These are phyloP conservation scores for Paracentrotus lividus DNA, from an alignment of 53 echinoderm and acorn worm species.

Conservation along the genomic window DNA sequence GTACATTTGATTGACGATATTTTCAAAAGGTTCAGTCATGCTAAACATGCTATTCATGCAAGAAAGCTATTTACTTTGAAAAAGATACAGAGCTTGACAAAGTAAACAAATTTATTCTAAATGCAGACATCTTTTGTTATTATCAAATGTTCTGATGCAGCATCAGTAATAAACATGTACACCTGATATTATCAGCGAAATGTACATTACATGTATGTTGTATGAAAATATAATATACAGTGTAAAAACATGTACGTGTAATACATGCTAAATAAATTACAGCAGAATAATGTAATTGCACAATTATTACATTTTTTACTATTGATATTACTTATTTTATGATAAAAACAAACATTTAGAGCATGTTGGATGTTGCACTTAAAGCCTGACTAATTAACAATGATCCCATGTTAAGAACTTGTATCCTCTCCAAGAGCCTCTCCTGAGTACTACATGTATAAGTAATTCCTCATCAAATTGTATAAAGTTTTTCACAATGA, in stretches of 20 bases:
- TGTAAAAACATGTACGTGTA: background rate
- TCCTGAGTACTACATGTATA: background rate
- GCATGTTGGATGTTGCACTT: no score
- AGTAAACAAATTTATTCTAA: background rate
- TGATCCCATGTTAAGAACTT: background rate
- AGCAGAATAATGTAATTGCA: background rate
- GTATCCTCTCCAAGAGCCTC: background rate
- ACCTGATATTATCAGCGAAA: background rate
- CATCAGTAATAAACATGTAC: background rate
- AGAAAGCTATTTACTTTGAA: background rate
- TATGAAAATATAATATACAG: no score
- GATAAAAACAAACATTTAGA: no score
- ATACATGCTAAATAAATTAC: background rate
- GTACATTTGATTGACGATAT: background rate
- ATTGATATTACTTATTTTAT: background rate
- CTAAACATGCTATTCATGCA: slow-evolving; percentile 7
- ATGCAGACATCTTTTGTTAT: background rate
- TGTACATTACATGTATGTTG: background rate
- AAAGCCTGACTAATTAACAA: background rate
- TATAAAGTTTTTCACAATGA: background rate
- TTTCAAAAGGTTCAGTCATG: background rate
- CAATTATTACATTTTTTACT: background rate
- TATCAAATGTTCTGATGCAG: background rate
- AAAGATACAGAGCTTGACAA: background rate
- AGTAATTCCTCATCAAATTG: background rate